phyloP scores from a whole-genome alignment of 1,140 invertebrate genomes.

The Nephila pilipes region DNA sequence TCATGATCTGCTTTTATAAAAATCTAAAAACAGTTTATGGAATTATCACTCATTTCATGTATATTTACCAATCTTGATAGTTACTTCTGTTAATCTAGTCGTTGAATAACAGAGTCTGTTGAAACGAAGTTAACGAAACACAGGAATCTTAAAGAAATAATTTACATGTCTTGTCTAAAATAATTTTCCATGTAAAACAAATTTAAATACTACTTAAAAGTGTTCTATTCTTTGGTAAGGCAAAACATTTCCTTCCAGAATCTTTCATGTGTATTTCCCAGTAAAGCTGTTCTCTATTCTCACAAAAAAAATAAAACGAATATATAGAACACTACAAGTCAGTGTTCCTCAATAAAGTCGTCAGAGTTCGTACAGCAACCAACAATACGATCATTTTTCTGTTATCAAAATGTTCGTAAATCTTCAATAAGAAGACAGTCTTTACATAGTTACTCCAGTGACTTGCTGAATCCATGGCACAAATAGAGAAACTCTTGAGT shows the following conservation, averaged over 20 bases:
- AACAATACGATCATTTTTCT: not conserved
- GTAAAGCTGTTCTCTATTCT: not conserved
- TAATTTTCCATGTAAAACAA: no score
- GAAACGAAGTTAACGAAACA: no score
- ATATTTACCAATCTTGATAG: no score
- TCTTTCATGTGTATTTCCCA: not conserved
- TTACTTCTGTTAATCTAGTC: no score
- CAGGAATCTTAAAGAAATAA: no score
- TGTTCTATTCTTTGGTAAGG: constrained; percentile 1
- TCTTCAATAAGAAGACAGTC: no score
- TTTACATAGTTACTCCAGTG: not conserved
- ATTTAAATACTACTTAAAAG: no score
- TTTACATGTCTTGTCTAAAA: no score
- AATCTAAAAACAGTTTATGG: no score
- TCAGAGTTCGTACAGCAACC: not conserved
- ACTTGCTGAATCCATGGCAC: constrained; percentile 87
- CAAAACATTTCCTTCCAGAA: not conserved
- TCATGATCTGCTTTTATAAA: no score
- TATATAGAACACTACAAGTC: not conserved
- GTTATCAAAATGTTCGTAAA: not conserved
- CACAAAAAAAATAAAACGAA: not conserved
- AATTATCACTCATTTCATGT: no score
- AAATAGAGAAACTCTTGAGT: constrained; percentile 90
- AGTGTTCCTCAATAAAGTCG: not conserved
- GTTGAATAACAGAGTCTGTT: no score